These are phyloP conservation scores for Adelosebastes latens DNA, from an alignment of 2,797 vertebrate genomes.

Conservation along the genomic window DNA sequence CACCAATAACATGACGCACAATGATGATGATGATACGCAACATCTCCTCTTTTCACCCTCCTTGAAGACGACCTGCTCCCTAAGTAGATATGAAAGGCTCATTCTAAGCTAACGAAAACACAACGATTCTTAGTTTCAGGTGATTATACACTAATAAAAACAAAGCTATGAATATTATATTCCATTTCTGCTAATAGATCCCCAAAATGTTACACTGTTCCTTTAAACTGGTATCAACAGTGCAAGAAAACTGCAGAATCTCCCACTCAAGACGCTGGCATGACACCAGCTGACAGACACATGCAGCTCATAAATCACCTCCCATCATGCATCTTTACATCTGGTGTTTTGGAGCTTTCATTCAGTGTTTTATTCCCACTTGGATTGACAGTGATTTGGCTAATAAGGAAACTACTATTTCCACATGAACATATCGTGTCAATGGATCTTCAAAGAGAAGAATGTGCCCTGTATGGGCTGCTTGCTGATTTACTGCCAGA, in stretches of 20 bases:
- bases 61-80: too few species aligned
- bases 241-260: not conserved
- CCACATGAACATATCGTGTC: constrained; percentile 32
- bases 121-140: too few species aligned
- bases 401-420: constrained; percentile 31
- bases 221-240: not conserved
- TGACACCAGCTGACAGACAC: not conserved
- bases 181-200: too few species aligned
- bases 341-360: constrained; percentile 29
- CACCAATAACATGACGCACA: too few species aligned
- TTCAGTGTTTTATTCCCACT: constrained; percentile 2
- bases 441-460: constrained; percentile 49
- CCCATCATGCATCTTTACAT: constrained; percentile 14
- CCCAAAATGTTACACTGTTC: not conserved
- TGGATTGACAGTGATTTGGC: constrained; percentile 11
- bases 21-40: too few species aligned
- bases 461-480: constrained; percentile 20
- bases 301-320: constrained; percentile 38
- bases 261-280: not conserved
- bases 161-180: too few species aligned
- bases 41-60: too few species aligned
- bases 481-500: constrained; percentile 21
- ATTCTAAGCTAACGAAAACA: too few species aligned
- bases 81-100: accelerated
- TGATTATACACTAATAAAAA: too few species aligned